These are phyloP conservation scores for Tanypteryx hageni DNA, from an alignment of 2,888 invertebrate species.

Conservation along the genomic window DNA sequence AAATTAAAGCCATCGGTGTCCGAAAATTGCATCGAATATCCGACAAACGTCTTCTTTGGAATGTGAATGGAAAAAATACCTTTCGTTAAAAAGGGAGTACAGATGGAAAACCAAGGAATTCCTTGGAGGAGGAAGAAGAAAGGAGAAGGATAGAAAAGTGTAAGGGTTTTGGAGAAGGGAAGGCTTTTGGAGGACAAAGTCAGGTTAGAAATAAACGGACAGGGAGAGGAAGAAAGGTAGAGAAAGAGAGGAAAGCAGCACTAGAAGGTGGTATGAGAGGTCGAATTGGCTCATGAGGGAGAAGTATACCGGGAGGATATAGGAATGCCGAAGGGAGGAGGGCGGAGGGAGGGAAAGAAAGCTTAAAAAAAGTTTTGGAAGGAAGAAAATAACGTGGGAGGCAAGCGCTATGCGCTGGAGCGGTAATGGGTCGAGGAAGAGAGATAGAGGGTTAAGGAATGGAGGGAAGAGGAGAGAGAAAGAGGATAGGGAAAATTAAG, in stretches of 20 bases:
- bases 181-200: background rate
- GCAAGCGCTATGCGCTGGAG: no score
- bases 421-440: background rate
- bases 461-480: background rate
- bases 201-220: background rate
- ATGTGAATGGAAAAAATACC: background rate
- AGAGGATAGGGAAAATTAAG: background rate
- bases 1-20: background rate
- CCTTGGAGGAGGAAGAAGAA: background rate
- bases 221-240: background rate
- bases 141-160: background rate
- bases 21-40: background rate
- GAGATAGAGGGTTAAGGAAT: background rate
- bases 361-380: background rate
- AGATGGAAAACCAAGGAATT: background rate
- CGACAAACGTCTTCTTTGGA: background rate
- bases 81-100: background rate
- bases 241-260: background rate
- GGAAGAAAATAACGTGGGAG: constrained; percentile 5
- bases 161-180: background rate
- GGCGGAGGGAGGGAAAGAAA: no score
- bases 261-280: background rate
- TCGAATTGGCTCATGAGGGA: no score
- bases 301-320: no score
- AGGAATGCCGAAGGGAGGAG: no score